Conservation (phyloP, 92 coral and sea anemone species). For the Porites cylindrica region DNA sequence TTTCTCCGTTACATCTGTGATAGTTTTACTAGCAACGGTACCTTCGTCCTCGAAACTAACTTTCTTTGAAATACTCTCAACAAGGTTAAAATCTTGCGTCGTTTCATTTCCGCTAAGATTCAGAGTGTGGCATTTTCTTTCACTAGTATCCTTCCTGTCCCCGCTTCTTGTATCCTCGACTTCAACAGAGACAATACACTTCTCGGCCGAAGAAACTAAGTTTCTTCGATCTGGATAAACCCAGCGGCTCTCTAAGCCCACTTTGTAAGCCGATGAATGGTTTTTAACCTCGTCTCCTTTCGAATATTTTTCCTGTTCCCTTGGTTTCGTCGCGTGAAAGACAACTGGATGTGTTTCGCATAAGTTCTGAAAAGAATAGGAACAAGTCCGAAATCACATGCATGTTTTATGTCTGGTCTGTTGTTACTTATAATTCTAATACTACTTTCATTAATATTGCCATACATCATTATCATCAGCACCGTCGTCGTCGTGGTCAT, state of each 20-base stretch:
- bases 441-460: no score
- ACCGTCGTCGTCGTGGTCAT: no score
- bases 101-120: neutral
- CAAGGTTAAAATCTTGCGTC: neutral
- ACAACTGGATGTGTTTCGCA: constrained; percentile 85
- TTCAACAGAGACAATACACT: constrained; percentile 65
- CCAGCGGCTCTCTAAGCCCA: constrained; percentile 60
- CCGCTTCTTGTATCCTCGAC: constrained; percentile 60
- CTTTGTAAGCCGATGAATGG: constrained; percentile 48
- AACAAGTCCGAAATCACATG: neutral
- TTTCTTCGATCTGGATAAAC: constrained; percentile 69
- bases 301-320: constrained; percentile 1
- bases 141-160: neutral
- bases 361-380: constrained; percentile 51
- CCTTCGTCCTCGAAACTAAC: constrained; percentile 77
- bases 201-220: constrained; percentile 32
- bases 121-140: neutral
- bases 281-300: neutral
- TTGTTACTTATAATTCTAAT: no score
- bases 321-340: constrained; percentile 57
- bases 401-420: no score
- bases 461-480: no score
- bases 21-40: neutral
- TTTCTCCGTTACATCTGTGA: neutral
- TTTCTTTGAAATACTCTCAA: constrained; percentile 40